Conservation (phyloP, 2,888 invertebrate genomes). For the Mylabris sibirica region DNA sequence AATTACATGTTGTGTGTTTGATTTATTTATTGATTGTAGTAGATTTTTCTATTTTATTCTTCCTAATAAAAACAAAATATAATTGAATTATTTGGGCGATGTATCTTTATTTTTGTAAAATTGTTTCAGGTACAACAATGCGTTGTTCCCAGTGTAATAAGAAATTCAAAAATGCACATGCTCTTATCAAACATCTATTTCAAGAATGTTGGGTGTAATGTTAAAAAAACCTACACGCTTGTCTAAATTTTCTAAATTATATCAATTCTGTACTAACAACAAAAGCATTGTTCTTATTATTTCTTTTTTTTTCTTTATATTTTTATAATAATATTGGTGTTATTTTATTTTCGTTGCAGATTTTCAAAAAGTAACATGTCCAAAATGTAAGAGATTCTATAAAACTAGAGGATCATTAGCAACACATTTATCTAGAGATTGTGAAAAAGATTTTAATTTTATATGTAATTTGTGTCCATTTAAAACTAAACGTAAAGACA, state of each 20-base stretch:
- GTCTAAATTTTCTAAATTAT: conserved; percentile 8
- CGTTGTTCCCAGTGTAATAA: conserved; percentile 20
- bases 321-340: neutral
- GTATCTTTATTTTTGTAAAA: conserved; percentile 7
- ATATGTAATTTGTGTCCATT: conserved; percentile 12
- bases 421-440: conserved; percentile 58
- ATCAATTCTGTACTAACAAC: conserved; percentile 9
- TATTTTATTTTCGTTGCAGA: conserved; percentile 16
- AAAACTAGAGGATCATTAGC: conserved; percentile 53
- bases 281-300: neutral
- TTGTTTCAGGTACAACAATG: conserved; percentile 24
- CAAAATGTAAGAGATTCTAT: conserved; percentile 52
- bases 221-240: neutral
- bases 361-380: conserved; percentile 41
- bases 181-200: conserved; percentile 14
- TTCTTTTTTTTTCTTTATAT: conserved; percentile 5
- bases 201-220: conserved; percentile 10
- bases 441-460: conserved; percentile 50
- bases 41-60: neutral
- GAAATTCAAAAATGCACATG: conserved; percentile 13
- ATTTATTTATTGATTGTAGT: neutral
- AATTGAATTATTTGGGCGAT: neutral
- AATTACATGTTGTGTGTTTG: conserved; percentile 1
- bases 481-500: conserved; percentile 14
- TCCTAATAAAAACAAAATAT: neutral